A percentile compares a stretch with the other conserved stretches of the same genome.
Conservation (phyloP, 30 jellyfish, hydroid and myxozoan species). For the Cassiopea xamachana region DNA sequence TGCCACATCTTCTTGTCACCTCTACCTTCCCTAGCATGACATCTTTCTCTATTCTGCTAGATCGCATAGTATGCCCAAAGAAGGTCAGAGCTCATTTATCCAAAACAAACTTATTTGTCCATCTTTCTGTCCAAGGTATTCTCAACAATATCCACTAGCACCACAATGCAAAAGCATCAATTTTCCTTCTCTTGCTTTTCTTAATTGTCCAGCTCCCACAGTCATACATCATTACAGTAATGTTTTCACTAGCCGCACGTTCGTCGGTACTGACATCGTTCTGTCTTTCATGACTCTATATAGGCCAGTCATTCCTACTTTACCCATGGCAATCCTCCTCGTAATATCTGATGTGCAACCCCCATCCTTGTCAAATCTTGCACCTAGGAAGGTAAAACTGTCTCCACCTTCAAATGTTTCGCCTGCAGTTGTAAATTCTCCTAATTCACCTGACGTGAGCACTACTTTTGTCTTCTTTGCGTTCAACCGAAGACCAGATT, state of each 20-base stretch:
- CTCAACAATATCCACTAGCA: neutral
- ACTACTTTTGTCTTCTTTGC: conserved; percentile 23
- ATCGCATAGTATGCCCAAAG: conserved; percentile 34
- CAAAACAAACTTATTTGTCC: neutral
- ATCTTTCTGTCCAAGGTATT: conserved; percentile 19
- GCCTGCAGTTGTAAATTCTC: neutral
- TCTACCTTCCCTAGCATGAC: neutral
- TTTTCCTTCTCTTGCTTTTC: conserved; percentile 16
- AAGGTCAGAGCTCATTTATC: conserved; percentile 16
- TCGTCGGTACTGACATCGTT: conserved; percentile 1
- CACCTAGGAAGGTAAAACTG: conserved; percentile 3
- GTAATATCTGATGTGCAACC: neutral
- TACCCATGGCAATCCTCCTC: neutral
- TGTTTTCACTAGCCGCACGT: conserved; percentile 4
- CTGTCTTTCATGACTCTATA: neutral
- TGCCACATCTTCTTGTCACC: neutral
- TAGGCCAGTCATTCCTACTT: neutral
- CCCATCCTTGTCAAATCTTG: neutral
- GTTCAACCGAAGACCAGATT: neutral
- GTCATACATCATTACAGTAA: conserved; percentile 14
- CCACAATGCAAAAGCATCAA: conserved; percentile 1
- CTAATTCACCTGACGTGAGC: neutral
- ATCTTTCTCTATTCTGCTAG: conserved; percentile 34
- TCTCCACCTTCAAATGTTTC: neutral
- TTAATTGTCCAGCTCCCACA: conserved; percentile 23